Conservation (phyloP, 1,140 invertebrate genomes). For the Drosophila neocordata region DNA sequence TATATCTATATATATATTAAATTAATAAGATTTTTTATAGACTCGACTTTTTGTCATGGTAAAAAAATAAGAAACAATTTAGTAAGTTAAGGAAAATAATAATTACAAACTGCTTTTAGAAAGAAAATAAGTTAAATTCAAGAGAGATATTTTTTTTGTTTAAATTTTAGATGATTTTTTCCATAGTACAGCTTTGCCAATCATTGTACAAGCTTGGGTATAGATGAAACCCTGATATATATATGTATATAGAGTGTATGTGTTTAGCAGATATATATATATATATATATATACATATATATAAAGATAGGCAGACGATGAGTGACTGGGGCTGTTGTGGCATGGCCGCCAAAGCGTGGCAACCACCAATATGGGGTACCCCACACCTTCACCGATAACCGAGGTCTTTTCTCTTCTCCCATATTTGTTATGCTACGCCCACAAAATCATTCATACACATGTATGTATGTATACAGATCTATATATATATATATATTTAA, state of each 20-base stretch:
- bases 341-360: conserved; percentile 60
- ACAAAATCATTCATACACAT: conserved; percentile 23
- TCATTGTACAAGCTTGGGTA: conserved; percentile 20
- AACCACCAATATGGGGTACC: conserved; percentile 54
- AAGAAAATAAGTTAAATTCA: too few relatives aligned
- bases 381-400: background rate
- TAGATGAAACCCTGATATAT: conserved; percentile 38
- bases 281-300: conserved; percentile 37
- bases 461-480: conserved; percentile 11
- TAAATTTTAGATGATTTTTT: background rate
- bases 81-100: too few relatives aligned
- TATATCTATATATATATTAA: too few relatives aligned
- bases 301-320: conserved; percentile 62
- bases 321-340: conserved; percentile 29
- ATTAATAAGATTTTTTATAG: too few relatives aligned
- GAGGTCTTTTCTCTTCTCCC: background rate
- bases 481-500: conserved; percentile 19
- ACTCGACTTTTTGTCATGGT: too few relatives aligned
- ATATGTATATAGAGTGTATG: conserved; percentile 26
- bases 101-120: too few relatives aligned
- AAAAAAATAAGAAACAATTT: too few relatives aligned
- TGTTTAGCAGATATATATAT: conserved; percentile 34
- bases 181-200: conserved; percentile 20
- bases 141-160: background rate
- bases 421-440: conserved; percentile 46